Evolutionary conservation across 2,113 vertebrate species (phyloP), one percentile per base, ranked within the genome.

Genomic region (Gambusia holbrooki): DNA sequence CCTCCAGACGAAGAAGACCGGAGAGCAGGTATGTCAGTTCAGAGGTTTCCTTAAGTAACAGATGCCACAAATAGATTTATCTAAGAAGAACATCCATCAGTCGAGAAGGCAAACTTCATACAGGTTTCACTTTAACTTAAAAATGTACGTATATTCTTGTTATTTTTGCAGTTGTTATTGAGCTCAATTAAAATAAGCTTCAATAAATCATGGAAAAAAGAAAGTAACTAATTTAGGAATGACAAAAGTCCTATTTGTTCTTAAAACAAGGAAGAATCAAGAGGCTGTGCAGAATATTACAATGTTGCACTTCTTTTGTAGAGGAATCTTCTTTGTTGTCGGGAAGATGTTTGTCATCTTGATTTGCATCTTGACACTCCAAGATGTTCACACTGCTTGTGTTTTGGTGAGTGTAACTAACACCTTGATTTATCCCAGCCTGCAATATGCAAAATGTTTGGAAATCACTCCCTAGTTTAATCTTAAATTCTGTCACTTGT

Each of bases 261-360:
- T 69, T 0, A 1, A 30, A 14, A 7, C 10, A 22, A n/a, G 10
- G 1, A n/a, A 58, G 25, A 58, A 22, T n/a, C 17, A 58, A 58
- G 48, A 19, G 6, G 4, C 15, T 51, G 28, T 54, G 10, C 10
- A 3, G 22, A 54, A 25, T 5, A 5, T 66, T n/a, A 69, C 42
- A 28, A 13, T 33, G 11, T 35, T 42, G 32, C 10, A 40, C 4
- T 63, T 5, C 5, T 70, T 72, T 70, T 63, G 1, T 32, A 13
- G 66, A 73, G 64, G 8, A 33, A 9, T 74, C 22, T 29, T 64
- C 33, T 67, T 45, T 60, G 25, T 66, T 25, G 15, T 17, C 32
- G n/a, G 42, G 51, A 92, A 30, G 62, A 94, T 94, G 93, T 79
- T 92, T 35, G 68, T 54, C 0, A n/a, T 87, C 27, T 17, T 81